Base-by-base conservation (phyloP, 2,797 vertebrate species). In the Scyliorhinus canicula region DNA sequence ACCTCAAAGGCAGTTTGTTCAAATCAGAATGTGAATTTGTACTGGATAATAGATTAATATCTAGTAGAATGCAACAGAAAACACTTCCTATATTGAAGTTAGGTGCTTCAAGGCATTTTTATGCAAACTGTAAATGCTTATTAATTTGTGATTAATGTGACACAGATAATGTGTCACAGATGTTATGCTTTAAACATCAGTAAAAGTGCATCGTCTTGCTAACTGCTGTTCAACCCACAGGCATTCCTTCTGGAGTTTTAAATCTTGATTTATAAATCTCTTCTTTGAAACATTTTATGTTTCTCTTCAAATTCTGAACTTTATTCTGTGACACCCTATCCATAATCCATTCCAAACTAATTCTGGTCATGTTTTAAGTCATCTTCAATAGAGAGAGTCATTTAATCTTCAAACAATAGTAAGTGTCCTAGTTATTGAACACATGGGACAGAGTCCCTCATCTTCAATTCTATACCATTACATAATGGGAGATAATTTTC, bases 121-220 rank as follows among this genome's bases (percentile, higher is more conserved):
- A 65, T 1, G 35, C 44, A 82, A 91, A 91, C 60, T 44, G 40
- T 65, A 74, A 94, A 74, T 94, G 67, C 47, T 52, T 52, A 94
- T 94, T 94, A 94, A 94, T 94, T 94, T 74, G 47, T 71, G 26
- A 94, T 94, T 94, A 94, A 94, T 71, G 47, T 71, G 28, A 71
- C 47, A 69, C 47, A 94, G 93, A 52, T 94, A 47, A 50, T 71
- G 14, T 94, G 26, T 77, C 71, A 69, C 47, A 94, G 93, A 71
- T 74, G 47, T 50, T 71, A 50, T 94, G 26, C 67, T 74, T 74
- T 74, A 69, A n/a, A 71, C 93, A 35, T 69, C 28, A 94, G 44
- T 52, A 94, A 55, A 69, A 74, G 47, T 52, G 44, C 28, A 55
- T 74, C 19, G 71, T 94, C 14, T 71, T n/a, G 11, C 28, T 55